A percentile compares a stretch with the other conserved stretches of the same genome.
phyloP scores from a whole-genome alignment of 1,140 invertebrate species.

The Drosophila serrata region DNA sequence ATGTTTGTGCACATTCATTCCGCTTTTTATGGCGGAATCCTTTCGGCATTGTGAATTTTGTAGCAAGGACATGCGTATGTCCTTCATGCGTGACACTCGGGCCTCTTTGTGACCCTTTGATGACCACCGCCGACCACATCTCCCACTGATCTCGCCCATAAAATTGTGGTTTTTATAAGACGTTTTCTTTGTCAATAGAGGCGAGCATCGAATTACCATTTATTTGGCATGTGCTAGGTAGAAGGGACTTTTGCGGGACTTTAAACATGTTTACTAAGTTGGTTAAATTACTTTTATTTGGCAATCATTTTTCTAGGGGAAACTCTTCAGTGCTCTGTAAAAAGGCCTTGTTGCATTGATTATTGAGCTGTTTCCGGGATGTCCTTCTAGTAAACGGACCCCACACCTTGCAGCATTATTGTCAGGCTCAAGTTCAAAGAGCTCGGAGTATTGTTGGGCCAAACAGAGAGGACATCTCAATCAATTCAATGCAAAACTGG shows the following conservation, averaged over 20 bases:
- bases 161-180: conserved; percentile 32
- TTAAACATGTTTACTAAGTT: not conserved
- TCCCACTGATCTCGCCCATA: conserved; percentile 20
- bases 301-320: not conserved
- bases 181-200: not conserved
- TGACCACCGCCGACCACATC: conserved; percentile 22
- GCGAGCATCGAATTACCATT: not conserved
- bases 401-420: conserved; percentile 20
- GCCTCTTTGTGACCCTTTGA: conserved; percentile 34
- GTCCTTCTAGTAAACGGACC: conserved; percentile 21
- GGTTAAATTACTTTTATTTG: not conserved
- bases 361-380: conserved; percentile 47
- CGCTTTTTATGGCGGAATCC: conserved; percentile 53
- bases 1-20: conserved; percentile 54
- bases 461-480: conserved; percentile 58
- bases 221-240: conserved; percentile 30
- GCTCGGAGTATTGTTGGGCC: conserved; percentile 5
- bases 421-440: conserved; percentile 15
- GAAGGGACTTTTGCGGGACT: not conserved
- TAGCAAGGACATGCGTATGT: conserved; percentile 1
- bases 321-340: not conserved
- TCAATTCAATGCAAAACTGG: conserved; percentile 63
- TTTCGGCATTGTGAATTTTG: conserved; percentile 18
- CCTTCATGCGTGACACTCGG: conserved; percentile 28
- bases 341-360: conserved; percentile 9